phyloP scores from a whole-genome alignment of 2,888 invertebrate species.

The Hofmannophila pseudospretella region DNA sequence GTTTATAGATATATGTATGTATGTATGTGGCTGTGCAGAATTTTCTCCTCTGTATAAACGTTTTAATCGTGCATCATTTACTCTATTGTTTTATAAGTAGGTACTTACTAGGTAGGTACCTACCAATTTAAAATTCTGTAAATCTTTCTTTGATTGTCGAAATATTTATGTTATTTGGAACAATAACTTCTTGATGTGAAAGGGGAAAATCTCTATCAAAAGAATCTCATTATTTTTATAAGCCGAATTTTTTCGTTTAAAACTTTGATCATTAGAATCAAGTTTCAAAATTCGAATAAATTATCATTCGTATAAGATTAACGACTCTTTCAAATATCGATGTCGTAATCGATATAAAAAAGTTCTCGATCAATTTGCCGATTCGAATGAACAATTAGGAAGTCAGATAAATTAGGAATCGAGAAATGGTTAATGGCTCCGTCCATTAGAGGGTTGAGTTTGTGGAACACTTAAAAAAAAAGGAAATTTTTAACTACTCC shows the following conservation, averaged over 20 bases:
- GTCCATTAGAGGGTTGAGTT: slow-evolving; percentile 69
- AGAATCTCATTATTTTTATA: no score
- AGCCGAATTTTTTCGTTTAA: background rate
- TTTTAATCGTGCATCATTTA: no score
- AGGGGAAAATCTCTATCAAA: no score
- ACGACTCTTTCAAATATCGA: slow-evolving; percentile 48
- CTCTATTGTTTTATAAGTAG: no score
- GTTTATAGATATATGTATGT: no score
- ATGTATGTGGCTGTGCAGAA: no score
- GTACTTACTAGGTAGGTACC: no score
- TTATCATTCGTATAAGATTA: slow-evolving; percentile 38
- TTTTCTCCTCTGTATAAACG: no score
- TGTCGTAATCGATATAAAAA: slow-evolving; percentile 45
- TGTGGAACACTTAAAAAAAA: slow-evolving; percentile 36
- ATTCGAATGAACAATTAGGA: slow-evolving; percentile 59
- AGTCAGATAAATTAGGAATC: slow-evolving; percentile 71
- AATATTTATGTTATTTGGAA: no score
- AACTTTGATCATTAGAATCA: slow-evolving; percentile 9
- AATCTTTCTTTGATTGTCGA: no score
- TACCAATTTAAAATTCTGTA: no score
- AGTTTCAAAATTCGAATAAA: slow-evolving; percentile 26
- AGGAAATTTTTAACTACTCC: slow-evolving; percentile 58
- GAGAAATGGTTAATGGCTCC: slow-evolving; percentile 71
- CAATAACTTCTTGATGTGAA: no score
- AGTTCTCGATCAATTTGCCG: slow-evolving; percentile 33